Conservation (phyloP, 2,888 invertebrate species). For the Pseudococcus viburni region DNA sequence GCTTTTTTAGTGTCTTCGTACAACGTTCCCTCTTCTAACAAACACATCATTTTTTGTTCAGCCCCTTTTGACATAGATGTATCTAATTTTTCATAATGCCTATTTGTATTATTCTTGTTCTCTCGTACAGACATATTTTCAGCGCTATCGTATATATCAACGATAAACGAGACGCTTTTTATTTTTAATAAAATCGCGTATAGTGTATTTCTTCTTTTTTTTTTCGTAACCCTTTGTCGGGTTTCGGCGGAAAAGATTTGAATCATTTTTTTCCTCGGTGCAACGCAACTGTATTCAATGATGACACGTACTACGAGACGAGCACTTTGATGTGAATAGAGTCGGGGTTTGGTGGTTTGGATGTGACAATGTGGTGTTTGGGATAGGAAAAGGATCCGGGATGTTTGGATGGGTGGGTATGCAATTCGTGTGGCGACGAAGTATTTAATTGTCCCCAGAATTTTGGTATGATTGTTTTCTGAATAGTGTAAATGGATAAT, state of each 20-base stretch:
- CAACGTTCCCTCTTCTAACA: neutral
- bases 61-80: slow-evolving; percentile 37
- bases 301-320: neutral
- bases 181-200: slow-evolving; percentile 36
- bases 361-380: neutral
- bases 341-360: neutral
- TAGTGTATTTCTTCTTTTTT: neutral
- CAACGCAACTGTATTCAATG: neutral
- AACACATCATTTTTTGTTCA: slow-evolving; percentile 32
- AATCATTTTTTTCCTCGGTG: neutral
- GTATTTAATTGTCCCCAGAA: too few species aligned
- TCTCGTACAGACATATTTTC: slow-evolving; percentile 43
- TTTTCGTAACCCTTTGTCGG: neutral
- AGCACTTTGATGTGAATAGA: neutral
- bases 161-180: slow-evolving; percentile 36
- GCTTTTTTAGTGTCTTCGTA: slow-evolving; percentile 6
- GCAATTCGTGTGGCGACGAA: too few species aligned
- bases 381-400: neutral
- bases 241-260: neutral
- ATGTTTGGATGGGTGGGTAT: neutral
- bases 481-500: neutral
- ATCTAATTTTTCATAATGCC: slow-evolving; percentile 49
- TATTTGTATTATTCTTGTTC: slow-evolving; percentile 49
- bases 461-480: neutral
- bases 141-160: slow-evolving; percentile 37